Percentiles rank a stretch among this genome's conserved stretches.
Evolutionary conservation across 2,888 invertebrate species (phyloP).

Genomic region (Bugula neritina): DNA sequence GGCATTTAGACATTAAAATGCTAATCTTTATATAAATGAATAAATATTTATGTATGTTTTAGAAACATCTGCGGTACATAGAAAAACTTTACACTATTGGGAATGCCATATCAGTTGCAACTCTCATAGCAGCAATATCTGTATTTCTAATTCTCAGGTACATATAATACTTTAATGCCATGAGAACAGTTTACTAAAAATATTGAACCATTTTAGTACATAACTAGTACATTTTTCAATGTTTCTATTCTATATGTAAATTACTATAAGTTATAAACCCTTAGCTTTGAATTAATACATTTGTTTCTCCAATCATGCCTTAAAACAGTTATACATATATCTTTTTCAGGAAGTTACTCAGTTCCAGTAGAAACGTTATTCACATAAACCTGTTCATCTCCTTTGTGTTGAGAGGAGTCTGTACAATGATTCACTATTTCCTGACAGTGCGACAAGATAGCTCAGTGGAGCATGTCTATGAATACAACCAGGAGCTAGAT

Average conservation of each 20-base stretch:
- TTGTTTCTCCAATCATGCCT: too few relatives aligned
- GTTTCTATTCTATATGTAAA: too few relatives aligned
- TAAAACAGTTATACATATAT: too few relatives aligned
- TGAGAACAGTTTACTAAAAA: too few relatives aligned
- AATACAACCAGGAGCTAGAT: neutral
- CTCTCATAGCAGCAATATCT: neutral
- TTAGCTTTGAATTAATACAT: too few relatives aligned
- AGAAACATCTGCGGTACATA: neutral
- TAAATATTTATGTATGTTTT: too few relatives aligned
- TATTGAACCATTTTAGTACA: too few relatives aligned
- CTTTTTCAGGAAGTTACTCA: constrained; percentile 23
- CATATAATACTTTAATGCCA: too few relatives aligned
- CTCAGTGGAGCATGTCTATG: neutral
- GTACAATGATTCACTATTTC: constrained; percentile 3
- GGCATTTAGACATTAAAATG: too few relatives aligned
- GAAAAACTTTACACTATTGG: neutral
- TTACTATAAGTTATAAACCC: too few relatives aligned
- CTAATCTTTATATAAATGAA: too few relatives aligned
- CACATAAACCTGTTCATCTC: constrained; percentile 29
- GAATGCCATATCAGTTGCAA: neutral
- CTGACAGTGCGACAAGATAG: neutral
- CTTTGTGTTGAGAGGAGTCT: constrained; percentile 26
- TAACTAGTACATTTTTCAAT: too few relatives aligned
- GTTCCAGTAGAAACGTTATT: constrained; percentile 27
- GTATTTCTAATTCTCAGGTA: constrained; percentile 1